Base-by-base conservation (phyloP, 2,888 invertebrate species). In the Syritta pipiens region DNA sequence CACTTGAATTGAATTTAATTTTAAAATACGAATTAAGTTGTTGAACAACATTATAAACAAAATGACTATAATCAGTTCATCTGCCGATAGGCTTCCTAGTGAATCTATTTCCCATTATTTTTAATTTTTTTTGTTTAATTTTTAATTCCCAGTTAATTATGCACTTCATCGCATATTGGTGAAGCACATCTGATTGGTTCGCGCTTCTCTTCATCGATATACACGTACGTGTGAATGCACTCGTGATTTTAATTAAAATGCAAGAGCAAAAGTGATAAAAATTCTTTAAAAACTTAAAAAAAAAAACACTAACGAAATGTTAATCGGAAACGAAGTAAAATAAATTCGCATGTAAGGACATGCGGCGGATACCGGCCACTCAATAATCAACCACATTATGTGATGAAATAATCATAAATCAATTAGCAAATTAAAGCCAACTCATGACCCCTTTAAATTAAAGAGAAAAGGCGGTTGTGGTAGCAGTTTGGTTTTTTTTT, bases 71-170 rank as follows among this genome's bases (percentile, higher is more conserved):
- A 51, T 60, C 53, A 53, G 19, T 68, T 46, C 44, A 72, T 28
- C 67, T 51, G 44, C 26, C 32, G 30, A 30, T 57, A 48, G n/a
- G n/a, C n/a, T n/a, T n/a, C 22, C 4, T 32, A 48, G 19, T 46
- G 24, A 12, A 32, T 51, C 32, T 60, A 62, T 60, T 67, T 26
- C 32, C n/a, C 20, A 10, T 9, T 46, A 1, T 24, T 14, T 5
- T n/a, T 6, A 19, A n/a, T n/a, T 44, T 10, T 46, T 7, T 24
- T 4, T 51, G 10, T 53, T 48, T 55, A 57, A 40, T 20, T 10
- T 62, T 68, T 49, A 53, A 68, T 68, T 75, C 30, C 28, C 55
- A 57, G 49, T 69, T 69, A 55, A 62, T 69, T 62, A 69, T 76
- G 62, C 48, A 55, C 42, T 62, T 68, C 40, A 62, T 9, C 46